These are phyloP conservation scores for Stictonetta naevosa DNA, from an alignment of 2,113 vertebrate species.

Conservation along the genomic window DNA sequence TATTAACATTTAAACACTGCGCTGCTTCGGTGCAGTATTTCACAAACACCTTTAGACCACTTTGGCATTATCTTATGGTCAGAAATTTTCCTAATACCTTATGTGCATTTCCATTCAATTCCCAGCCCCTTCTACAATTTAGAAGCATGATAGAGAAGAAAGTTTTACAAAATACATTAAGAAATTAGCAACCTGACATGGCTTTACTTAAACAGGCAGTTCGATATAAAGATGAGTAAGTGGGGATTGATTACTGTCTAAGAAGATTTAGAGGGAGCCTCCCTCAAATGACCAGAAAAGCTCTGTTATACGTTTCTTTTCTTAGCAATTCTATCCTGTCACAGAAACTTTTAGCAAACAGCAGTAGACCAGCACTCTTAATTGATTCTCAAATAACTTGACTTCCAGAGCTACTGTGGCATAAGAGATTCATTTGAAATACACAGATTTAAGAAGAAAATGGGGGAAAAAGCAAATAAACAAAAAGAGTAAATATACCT, in stretches of 20 bases:
- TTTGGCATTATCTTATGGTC: neutral
- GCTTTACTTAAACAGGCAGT: neutral
- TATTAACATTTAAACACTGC: neutral
- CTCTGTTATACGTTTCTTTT: neutral
- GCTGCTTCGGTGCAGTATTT: neutral
- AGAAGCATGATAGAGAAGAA: neutral
- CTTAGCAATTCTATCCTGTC: neutral
- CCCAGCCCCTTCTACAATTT: neutral
- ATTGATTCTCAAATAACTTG: neutral
- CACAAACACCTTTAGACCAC: neutral
- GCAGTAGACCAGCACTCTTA: neutral
- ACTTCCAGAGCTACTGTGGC: neutral
- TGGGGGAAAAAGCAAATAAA: neutral
- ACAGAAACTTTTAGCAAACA: neutral
- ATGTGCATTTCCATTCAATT: neutral
- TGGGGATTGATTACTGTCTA: neutral
- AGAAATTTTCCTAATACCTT: neutral
- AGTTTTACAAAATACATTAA: neutral
- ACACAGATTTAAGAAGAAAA: neutral
- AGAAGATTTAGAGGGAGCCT: neutral
- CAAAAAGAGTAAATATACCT: conserved; percentile 69
- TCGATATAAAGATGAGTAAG: neutral
- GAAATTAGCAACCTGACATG: neutral
- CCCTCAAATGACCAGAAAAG: neutral
- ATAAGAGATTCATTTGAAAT: neutral